Conservation (phyloP, 1,140 invertebrate species). For the Brachionus asplanchnoidis region DNA sequence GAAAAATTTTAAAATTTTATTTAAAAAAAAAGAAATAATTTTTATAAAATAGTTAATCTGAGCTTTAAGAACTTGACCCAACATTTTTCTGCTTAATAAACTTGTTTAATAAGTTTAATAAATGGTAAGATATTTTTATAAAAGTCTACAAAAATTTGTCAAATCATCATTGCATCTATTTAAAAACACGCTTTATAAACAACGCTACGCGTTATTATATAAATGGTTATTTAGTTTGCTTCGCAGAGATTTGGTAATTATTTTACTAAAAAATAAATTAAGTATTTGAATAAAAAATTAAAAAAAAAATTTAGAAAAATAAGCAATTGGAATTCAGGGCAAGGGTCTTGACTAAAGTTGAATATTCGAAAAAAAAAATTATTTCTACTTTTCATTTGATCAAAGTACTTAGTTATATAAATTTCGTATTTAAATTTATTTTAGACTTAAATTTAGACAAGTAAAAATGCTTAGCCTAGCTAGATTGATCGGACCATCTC, state of each 20-base stretch:
- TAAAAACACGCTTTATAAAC: neutral
- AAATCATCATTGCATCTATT: neutral
- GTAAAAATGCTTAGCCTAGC: neutral
- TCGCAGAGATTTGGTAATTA: neutral
- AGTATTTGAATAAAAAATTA: neutral
- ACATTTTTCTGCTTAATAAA: too few relatives aligned
- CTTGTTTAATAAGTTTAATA: neutral
- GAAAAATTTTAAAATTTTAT: too few relatives aligned
- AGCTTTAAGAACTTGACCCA: too few relatives aligned
- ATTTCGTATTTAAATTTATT: neutral
- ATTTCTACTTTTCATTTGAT: neutral
- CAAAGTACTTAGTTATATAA: neutral
- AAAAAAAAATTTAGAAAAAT: neutral
- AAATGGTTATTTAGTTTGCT: neutral
- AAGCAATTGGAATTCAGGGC: neutral
- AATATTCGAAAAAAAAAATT: neutral
- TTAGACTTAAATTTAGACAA: neutral
- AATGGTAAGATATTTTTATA: neutral
- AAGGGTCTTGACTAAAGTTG: too few relatives aligned
- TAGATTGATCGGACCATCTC: neutral
- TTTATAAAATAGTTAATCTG: too few relatives aligned
- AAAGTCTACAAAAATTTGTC: neutral
- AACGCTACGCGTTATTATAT: neutral
- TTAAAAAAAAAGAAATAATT: too few relatives aligned
- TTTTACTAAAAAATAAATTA: neutral